Evolutionary conservation across 2,797 vertebrate species (phyloP), one percentile per base, ranked within the genome.

Genomic region (Tiaroga cobitis): DNA sequence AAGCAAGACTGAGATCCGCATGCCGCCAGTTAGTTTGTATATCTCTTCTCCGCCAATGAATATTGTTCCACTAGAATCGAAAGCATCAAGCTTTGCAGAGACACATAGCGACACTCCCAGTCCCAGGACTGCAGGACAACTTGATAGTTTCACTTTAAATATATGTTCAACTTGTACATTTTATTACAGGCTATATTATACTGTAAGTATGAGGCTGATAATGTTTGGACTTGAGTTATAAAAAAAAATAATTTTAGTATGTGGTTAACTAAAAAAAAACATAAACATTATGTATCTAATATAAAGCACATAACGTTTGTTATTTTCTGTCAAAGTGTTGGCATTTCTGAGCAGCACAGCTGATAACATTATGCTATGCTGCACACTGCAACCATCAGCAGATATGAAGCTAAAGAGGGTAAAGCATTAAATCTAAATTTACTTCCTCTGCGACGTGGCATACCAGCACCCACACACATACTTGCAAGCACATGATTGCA

Each of bases 371-470:
- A 69, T 86, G 80, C 51, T 68, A 82, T 49, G n/a, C 82, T 65
- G 73, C 84, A 75, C 79, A 76, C 61, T 88, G 87, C 75, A 65
- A 56, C 68, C 79, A 74, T 89, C 79, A 89, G 86, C 86, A 89
- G 74, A 54, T 69, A 63, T 75, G 51, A 82, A 61, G 84, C 74
- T 82, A 81, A 69, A 84, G 84, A 61, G 75, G 68, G 82, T 82
- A 72, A 82, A 76, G 69, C 80, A 80, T 77, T 89, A 85, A 78
- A 81, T 86, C 73, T 84, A 61, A 79, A 82, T 54, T 34, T 61
- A 69, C 73, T 84, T 24, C 70, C 72, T 65, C 81, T 78, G 67
- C 84, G 46, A 49, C 15, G 26, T 85, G 68, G n/a, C 73, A 69
- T 41, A 65, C 67, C 69, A 72, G 43, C 4, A 56, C 41, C 63